Base-by-base conservation (phyloP, 2,797 vertebrate genomes). In the Hozukius guyotensis region DNA sequence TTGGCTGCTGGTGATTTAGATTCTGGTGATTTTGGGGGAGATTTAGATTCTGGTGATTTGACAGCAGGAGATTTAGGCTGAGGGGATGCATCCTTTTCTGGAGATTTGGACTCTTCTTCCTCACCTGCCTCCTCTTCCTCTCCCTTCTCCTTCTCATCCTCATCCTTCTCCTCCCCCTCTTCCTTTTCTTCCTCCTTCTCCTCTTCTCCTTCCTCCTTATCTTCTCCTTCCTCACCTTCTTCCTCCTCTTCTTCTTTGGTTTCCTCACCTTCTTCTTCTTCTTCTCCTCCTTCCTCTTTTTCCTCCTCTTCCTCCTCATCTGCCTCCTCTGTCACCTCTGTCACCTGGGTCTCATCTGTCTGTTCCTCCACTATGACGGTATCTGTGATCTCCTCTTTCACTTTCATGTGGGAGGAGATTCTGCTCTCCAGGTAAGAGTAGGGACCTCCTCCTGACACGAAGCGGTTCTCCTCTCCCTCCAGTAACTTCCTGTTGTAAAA, bases 291-390 rank as follows among this genome's bases (percentile, higher is more conserved):
- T 10, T 74, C 71, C 2, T 57, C 93, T 8, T 88, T 93, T 20
- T 93, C 91, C 0, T 89, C 88, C 62, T 96, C 82, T 25, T 92
- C 93, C 24, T 95, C 95, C 13, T 96, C 97, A 52, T 97, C 97
- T 0, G 95, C 96, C 85, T 97, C 97, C 82, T 98, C 98, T 49
- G 94, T 95, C 75, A 95, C 93, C 75, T 95, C 94, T 0, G 97
- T 97, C 77, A 98, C 97, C 89, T 98, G 97, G 60, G 97, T 97
- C 93, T 99, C 98, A 75, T 98, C 97, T 0, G 96, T 98, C 92
- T 98, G 97, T 81, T 98, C 97, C 80, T 98, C 97, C 87, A 98
- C 94, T 38, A 98, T 98, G 78, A 99, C 97, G 0, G 96, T 97
- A 69, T 98, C 98, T 1, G 96, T 96, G 70, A 97, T 97, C 79